These are phyloP conservation scores for Parasteatoda tepidariorum DNA, from an alignment of 1,140 invertebrate species.

Conservation along the genomic window DNA sequence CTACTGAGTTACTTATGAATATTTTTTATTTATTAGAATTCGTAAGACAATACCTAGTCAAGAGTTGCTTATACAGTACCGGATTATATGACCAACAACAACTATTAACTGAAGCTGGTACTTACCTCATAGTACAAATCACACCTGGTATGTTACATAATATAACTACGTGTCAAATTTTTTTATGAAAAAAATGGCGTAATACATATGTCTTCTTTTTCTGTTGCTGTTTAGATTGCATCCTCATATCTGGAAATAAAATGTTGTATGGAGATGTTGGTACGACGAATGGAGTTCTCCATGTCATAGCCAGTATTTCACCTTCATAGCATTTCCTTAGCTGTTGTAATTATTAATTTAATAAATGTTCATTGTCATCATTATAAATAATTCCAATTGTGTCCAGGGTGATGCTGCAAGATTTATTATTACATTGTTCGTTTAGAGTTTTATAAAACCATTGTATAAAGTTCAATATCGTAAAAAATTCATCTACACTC, in stretches of 20 bases:
- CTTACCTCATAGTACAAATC: slow-evolving; percentile 14
- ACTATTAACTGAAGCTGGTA: slow-evolving; percentile 12
- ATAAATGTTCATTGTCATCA: too few species aligned
- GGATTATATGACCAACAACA: slow-evolving; percentile 22
- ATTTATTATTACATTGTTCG: too few species aligned
- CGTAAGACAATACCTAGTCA: slow-evolving; percentile 34
- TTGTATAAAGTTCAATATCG: too few species aligned
- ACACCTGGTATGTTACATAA: slow-evolving; percentile 11
- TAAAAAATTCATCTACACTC: too few species aligned
- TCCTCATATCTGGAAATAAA: slow-evolving; percentile 22
- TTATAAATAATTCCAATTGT: too few species aligned
- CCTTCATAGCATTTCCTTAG: background rate
- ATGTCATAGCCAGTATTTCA: slow-evolving; percentile 29
- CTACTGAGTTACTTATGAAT: too few species aligned
- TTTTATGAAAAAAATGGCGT: background rate
- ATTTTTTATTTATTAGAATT: slow-evolving; percentile 50
- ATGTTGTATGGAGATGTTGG: slow-evolving; percentile 42
- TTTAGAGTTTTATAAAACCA: too few species aligned
- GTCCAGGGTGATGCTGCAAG: too few species aligned
- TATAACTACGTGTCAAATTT: background rate
- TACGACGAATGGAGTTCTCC: slow-evolving; percentile 47
- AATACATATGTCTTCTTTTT: background rate
- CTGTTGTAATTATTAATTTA: too few species aligned
- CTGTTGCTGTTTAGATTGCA: slow-evolving; percentile 23
- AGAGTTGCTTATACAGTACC: slow-evolving; percentile 31